Percentiles rank a stretch among this genome's conserved stretches.
phyloP scores from a whole-genome alignment of 1,140 invertebrate species.

The Lucilia sericata region DNA sequence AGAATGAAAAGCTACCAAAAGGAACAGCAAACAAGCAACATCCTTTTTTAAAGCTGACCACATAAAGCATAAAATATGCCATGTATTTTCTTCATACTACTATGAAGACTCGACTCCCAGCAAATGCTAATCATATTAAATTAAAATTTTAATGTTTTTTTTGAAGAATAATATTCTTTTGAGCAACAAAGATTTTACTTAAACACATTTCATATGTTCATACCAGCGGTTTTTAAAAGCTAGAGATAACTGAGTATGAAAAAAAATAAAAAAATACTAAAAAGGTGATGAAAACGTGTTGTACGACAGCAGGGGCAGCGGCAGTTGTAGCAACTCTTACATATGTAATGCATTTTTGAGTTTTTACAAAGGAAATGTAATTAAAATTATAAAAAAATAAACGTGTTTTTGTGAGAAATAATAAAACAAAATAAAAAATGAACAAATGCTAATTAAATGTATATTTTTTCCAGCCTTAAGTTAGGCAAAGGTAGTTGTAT shows the following conservation, averaged over 20 bases:
- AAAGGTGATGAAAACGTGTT: conserved; percentile 24
- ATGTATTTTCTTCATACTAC: not conserved
- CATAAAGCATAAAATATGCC: not conserved
- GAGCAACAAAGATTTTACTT: not conserved
- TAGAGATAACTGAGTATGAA: not conserved
- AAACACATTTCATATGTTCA: not conserved
- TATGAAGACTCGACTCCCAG: not conserved
- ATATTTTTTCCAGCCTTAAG: conserved; percentile 6
- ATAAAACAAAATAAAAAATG: conserved; percentile 10
- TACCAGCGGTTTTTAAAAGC: not conserved
- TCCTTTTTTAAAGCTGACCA: conserved; percentile 1
- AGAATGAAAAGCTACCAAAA: not conserved
- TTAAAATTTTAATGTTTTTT: conserved; percentile 42
- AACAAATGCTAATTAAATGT: conserved; percentile 36
- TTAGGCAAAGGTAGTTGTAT: not conserved
- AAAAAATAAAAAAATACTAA: too few species aligned
- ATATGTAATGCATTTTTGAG: conserved; percentile 36
- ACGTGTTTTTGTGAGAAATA: not conserved
- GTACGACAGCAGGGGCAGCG: not conserved
- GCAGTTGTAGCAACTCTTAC: not conserved
- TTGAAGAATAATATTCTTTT: conserved; percentile 3
- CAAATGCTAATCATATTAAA: conserved; percentile 37
- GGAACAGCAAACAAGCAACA: not conserved
- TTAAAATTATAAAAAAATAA: conserved; percentile 34
- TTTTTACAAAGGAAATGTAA: conserved; percentile 41